phyloP scores from a whole-genome alignment of 2,888 invertebrate species.

The Ametastegia equiseti region DNA sequence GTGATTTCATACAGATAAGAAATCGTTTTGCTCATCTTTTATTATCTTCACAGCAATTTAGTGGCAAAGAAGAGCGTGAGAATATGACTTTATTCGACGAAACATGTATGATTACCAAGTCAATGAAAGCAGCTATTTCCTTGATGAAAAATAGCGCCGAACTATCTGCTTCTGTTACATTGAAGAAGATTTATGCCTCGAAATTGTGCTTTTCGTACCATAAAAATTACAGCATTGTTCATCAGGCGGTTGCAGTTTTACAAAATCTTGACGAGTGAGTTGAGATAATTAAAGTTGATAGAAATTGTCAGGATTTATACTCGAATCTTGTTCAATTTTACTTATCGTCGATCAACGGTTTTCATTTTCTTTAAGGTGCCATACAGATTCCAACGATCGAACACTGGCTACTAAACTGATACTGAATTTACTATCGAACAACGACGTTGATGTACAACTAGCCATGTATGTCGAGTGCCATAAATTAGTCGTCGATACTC shows the following conservation, averaged over 20 bases:
- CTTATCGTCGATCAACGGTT: constrained; percentile 57
- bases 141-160: constrained; percentile 63
- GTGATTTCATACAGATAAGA: no score
- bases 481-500: constrained; percentile 77
- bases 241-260: constrained; percentile 75
- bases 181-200: constrained; percentile 78
- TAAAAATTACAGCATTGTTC: constrained; percentile 78
- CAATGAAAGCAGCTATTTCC: constrained; percentile 75
- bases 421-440: constrained; percentile 79
- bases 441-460: constrained; percentile 77
- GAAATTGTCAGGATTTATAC: constrained; percentile 66
- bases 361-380: constrained; percentile 55
- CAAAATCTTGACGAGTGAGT: constrained; percentile 68
- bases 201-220: constrained; percentile 80
- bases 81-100: constrained; percentile 74
- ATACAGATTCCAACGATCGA: constrained; percentile 61
- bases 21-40: no score
- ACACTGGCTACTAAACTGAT: constrained; percentile 71
- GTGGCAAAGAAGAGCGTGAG: constrained; percentile 69
- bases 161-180: constrained; percentile 68
- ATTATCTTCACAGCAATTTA: constrained; percentile 72
- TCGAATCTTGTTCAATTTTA: constrained; percentile 48
- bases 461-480: constrained; percentile 79
- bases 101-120: constrained; percentile 73
- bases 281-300: constrained; percentile 65